Evolutionary conservation across 1,140 invertebrate genomes (phyloP), one percentile per base, ranked within the genome.

Genomic region (Bombus superbus): DNA sequence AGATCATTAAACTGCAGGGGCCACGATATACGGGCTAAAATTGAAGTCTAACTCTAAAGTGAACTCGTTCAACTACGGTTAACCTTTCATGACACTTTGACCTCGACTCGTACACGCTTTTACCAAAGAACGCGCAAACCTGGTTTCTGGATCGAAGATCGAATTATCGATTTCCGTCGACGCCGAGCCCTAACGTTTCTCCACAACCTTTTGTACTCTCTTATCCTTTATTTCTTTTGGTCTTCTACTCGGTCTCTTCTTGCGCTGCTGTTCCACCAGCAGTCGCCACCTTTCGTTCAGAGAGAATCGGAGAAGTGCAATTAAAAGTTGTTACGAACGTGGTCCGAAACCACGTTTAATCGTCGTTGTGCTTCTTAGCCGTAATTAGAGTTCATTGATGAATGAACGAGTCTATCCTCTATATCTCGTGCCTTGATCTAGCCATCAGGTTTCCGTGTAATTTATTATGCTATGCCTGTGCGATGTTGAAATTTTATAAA

Each of bases 71-170:
- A 93, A 94, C 91, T 92, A 91, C 89, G 83, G 86, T 93, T 94
- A 93, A 94, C 91, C 88, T 93, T 94, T 94, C 92, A 91, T 92
- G 91, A 94, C 92, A 92, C 89, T 94, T 92, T 86, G 90, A 92
- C 92, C 89, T 77, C 83, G 78, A 78, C 79, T 75, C 78, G 69
- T 57, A 35, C 59, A 86, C 78, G 72, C 79, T 74, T 73, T 80
- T 77, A 83, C 83, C 78, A 74, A 71, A 72, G 86, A 81, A 87
- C 77, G 69, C 69, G 69, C 71, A 77, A 25, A 73, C 38, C 64
- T 35, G 38, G 18, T 40, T 85, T 66, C 66, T 38, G 38, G 73
- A 68, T 83, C 78, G 88, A 78, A 74, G 74, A n/a, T 81, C 81
- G 78, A 88, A 85, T 91, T 81, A 91, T 89, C 85, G 73, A 80